These are phyloP conservation scores for Hydroisotoma schaefferi DNA, from an alignment of 2,888 invertebrate genomes.

Conservation along the genomic window DNA sequence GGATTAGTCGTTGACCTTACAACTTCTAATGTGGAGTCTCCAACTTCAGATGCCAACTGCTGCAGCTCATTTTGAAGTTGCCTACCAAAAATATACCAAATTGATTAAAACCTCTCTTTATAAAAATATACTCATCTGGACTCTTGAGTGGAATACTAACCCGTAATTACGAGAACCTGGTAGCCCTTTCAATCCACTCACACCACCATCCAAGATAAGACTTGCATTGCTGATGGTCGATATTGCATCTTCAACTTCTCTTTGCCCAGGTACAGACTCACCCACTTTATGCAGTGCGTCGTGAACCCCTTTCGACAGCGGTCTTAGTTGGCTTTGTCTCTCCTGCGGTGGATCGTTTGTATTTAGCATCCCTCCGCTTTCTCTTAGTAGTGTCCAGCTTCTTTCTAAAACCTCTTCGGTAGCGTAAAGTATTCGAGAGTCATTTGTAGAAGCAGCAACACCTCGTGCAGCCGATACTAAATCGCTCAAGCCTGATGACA, in stretches of 20 bases:
- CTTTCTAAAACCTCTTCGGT: constrained; percentile 77
- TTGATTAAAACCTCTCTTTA: background rate
- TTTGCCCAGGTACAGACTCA: constrained; percentile 85
- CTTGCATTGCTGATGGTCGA: constrained; percentile 69
- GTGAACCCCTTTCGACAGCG: constrained; percentile 68
- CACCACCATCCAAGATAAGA: constrained; percentile 61
- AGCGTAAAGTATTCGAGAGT: constrained; percentile 50
- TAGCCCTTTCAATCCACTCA: constrained; percentile 21
- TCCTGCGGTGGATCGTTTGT: constrained; percentile 62
- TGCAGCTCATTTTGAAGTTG: constrained; percentile 83
- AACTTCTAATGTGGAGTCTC: constrained; percentile 59
- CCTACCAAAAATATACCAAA: constrained; percentile 12
- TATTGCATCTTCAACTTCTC: constrained; percentile 87
- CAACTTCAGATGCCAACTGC: constrained; percentile 77
- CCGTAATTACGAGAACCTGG: constrained; percentile 43
- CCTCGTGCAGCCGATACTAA: constrained; percentile 69
- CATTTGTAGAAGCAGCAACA: constrained; percentile 67
- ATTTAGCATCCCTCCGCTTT: constrained; percentile 71
- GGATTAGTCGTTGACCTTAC: constrained; percentile 59
- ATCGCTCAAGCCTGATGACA: constrained; percentile 59
- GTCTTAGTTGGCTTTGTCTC: constrained; percentile 60
- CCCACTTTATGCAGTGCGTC: constrained; percentile 63
- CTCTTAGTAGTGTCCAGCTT: constrained; percentile 73
- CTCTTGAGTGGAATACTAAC: constrained; percentile 12
- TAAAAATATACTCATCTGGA: background rate